Evolutionary conservation across 2,888 invertebrate genomes (phyloP).

Genomic region (Ormyrus nitidulus): DNA sequence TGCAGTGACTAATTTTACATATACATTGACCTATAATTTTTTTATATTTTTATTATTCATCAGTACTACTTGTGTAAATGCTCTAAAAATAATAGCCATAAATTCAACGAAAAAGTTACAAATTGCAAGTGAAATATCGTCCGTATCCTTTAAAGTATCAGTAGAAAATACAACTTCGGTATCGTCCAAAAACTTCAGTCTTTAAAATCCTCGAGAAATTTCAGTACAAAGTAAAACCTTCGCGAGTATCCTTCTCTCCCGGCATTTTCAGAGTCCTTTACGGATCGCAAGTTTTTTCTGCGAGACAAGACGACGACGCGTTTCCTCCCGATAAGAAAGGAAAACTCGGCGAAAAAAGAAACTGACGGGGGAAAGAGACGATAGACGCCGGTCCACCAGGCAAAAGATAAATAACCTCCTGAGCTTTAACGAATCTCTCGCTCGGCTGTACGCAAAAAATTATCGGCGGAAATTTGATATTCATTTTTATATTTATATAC

Average conservation of each 20-base stretch:
- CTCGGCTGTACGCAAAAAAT: constrained; percentile 21
- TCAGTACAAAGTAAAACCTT: constrained; percentile 2
- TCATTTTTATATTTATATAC: background rate
- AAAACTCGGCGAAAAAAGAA: background rate
- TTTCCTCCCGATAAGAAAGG: constrained; percentile 22
- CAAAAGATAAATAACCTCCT: constrained; percentile 43
- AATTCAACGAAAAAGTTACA: no score
- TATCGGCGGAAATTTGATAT: constrained; percentile 2
- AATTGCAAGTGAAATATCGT: no score
- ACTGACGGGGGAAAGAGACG: no score
- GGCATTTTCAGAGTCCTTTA: constrained; percentile 1
- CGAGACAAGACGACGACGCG: background rate
- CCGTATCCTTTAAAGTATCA: no score
- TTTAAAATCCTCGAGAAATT: constrained; percentile 15
- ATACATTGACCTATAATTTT: no score
- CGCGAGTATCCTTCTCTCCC: background rate
- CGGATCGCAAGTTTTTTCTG: constrained; percentile 4
- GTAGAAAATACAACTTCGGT: no score
- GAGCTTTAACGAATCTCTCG: constrained; percentile 28
- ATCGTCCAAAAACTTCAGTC: no score
- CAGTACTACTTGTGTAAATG: no score
- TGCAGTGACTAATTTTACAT: no score
- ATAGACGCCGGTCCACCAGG: background rate
- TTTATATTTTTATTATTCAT: no score
- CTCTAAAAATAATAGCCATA: no score